These are phyloP conservation scores for Craseonycteris thonglongyai DNA, from an alignment of 2,113 vertebrate genomes.

Conservation along the genomic window DNA sequence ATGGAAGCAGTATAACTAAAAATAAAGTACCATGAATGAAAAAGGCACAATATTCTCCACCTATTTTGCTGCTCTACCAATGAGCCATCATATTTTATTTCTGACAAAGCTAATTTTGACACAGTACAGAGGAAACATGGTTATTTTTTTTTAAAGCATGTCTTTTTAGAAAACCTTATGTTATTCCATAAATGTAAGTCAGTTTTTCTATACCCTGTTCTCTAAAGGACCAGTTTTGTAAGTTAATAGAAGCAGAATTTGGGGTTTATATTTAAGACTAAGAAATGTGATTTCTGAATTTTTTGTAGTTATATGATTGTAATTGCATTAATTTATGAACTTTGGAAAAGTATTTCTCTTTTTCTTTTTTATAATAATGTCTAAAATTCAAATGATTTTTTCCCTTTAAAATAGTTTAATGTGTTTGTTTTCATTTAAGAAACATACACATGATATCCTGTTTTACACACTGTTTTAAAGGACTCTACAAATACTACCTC, in stretches of 20 bases:
- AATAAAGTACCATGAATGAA: neutral
- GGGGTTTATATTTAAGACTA: neutral
- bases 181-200: neutral
- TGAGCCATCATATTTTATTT: neutral
- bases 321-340: neutral
- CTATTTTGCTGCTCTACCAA: neutral
- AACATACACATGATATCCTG: neutral
- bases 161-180: neutral
- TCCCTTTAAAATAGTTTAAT: neutral
- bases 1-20: neutral
- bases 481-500: neutral
- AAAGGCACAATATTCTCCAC: neutral
- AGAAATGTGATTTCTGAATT: neutral
- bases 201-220: neutral
- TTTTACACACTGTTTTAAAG: neutral
- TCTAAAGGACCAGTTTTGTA: neutral
- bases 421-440: neutral
- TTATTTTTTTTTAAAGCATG: slow-evolving; percentile 12
- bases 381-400: slow-evolving; percentile 26
- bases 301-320: neutral
- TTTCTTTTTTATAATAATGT: neutral
- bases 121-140: neutral
- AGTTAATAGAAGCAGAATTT: neutral
- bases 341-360: slow-evolving; percentile 25
- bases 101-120: slow-evolving; percentile 22